These are phyloP conservation scores for Ruditapes philippinarum DNA, from an alignment of 1,140 invertebrate species.

Conservation along the genomic window DNA sequence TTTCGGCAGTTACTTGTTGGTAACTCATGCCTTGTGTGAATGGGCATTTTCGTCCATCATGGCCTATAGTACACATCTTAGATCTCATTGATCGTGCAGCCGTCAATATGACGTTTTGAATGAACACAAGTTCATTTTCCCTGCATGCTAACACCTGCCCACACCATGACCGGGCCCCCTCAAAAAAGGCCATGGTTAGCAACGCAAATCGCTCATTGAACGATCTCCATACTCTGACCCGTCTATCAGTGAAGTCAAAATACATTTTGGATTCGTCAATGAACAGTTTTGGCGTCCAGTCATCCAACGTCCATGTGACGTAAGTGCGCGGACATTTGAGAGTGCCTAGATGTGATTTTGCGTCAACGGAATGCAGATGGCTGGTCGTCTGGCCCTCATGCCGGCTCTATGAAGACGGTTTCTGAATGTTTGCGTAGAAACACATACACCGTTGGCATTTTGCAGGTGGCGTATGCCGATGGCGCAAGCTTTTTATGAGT, in stretches of 20 bases:
- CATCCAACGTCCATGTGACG: too few species aligned
- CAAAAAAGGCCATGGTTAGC: background rate
- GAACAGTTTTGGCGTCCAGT: conserved; percentile 11
- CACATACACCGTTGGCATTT: background rate
- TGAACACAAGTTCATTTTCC: background rate
- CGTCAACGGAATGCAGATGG: background rate
- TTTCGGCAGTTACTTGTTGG: background rate
- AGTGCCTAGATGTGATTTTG: background rate
- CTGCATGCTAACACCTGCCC: background rate
- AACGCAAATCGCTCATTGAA: conserved; percentile 38
- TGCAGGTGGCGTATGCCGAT: too few species aligned
- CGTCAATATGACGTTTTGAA: background rate
- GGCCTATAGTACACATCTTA: background rate
- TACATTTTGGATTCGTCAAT: conserved; percentile 45
- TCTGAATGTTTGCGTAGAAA: background rate
- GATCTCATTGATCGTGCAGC: background rate
- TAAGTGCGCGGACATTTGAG: background rate
- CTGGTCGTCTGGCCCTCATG: background rate
- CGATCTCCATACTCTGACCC: conserved; percentile 28
- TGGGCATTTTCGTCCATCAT: conserved; percentile 16
- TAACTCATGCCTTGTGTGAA: conserved; percentile 12
- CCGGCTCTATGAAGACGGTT: conserved; percentile 7
- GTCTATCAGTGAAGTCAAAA: conserved; percentile 45
- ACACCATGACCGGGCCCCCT: background rate
- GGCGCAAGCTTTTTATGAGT: too few species aligned